Conservation (phyloP, 2,888 invertebrate genomes). For the Zaprionus obscuricornis region DNA sequence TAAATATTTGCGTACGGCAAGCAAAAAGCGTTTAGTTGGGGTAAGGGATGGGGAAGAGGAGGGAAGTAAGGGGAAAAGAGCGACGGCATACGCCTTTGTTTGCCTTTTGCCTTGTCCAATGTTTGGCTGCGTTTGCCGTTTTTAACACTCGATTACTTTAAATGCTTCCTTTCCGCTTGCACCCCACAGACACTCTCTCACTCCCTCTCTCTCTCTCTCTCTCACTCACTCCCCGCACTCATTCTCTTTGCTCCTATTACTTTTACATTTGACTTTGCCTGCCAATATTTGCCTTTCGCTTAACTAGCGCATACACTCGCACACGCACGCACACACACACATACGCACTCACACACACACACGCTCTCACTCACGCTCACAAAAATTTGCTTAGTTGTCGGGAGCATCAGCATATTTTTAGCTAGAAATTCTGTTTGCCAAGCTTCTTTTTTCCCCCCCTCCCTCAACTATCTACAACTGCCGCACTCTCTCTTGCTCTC, state of each 20-base stretch:
- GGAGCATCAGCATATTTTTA: slow-evolving; percentile 65
- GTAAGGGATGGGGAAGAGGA: background rate
- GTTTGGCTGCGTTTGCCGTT: slow-evolving; percentile 76
- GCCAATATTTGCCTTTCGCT: slow-evolving; percentile 78
- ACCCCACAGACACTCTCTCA: no score
- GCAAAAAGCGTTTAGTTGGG: slow-evolving; percentile 1
- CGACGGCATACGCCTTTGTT: no score
- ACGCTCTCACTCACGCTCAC: slow-evolving; percentile 12
- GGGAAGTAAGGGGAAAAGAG: no score
- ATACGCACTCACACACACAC: slow-evolving; percentile 1
- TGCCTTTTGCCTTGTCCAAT: slow-evolving; percentile 50
- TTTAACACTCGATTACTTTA: slow-evolving; percentile 74
- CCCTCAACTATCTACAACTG: background rate
- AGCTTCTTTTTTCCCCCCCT: slow-evolving; percentile 38
- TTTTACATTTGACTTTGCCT: slow-evolving; percentile 62
- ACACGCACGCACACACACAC: slow-evolving; percentile 1
- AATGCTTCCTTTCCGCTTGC: slow-evolving; percentile 64
- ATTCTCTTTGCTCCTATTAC: slow-evolving; percentile 3
- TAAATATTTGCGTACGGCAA: slow-evolving; percentile 64
- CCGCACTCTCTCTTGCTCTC: no score
- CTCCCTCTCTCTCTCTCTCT: no score
- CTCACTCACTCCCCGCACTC: slow-evolving; percentile 6
- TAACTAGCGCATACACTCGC: slow-evolving; percentile 63
- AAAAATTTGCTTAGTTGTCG: slow-evolving; percentile 55
- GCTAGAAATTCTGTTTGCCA: slow-evolving; percentile 55